Percentiles rank a stretch among this genome's conserved stretches.
Conservation (phyloP, 1,140 invertebrate genomes). For the Akabosia matsudoensis region DNA sequence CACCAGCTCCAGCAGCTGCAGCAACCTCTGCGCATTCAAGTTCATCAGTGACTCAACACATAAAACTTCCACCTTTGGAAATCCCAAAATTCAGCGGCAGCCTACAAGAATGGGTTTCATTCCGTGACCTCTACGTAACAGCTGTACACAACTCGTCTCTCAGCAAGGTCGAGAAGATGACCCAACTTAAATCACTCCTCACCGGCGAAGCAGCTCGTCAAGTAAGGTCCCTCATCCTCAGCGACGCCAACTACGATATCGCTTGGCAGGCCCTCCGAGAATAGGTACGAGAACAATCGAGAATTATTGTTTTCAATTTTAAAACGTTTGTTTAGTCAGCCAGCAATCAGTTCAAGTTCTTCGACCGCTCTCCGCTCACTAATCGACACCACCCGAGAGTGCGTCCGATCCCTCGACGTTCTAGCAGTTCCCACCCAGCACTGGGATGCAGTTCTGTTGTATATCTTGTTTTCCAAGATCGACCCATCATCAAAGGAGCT, state of each 20-base stretch:
- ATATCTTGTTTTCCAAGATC: not conserved
- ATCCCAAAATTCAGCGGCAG: slow-evolving; percentile 23
- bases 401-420: not conserved
- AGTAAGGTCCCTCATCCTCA: slow-evolving; percentile 41
- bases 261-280: slow-evolving; percentile 48
- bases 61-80: slow-evolving; percentile 23
- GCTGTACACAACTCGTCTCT: slow-evolving; percentile 22
- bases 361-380: not conserved
- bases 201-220: slow-evolving; percentile 32
- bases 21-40: not conserved
- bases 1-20: not conserved
- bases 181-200: slow-evolving; percentile 37
- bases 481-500: not conserved
- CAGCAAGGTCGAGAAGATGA: slow-evolving; percentile 38
- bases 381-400: slow-evolving; percentile 5
- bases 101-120: slow-evolving; percentile 23
- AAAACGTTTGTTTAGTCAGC: slow-evolving; percentile 45
- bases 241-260: slow-evolving; percentile 47
- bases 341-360: slow-evolving; percentile 2
- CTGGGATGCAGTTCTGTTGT: not conserved
- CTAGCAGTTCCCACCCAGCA: not conserved
- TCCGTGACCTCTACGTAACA: slow-evolving; percentile 25
- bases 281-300: slow-evolving; percentile 48
- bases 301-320: slow-evolving; percentile 48
- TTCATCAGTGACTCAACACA: not conserved